Conservation (phyloP, 2,797 vertebrate genomes). For the Columba guinea region DNA sequence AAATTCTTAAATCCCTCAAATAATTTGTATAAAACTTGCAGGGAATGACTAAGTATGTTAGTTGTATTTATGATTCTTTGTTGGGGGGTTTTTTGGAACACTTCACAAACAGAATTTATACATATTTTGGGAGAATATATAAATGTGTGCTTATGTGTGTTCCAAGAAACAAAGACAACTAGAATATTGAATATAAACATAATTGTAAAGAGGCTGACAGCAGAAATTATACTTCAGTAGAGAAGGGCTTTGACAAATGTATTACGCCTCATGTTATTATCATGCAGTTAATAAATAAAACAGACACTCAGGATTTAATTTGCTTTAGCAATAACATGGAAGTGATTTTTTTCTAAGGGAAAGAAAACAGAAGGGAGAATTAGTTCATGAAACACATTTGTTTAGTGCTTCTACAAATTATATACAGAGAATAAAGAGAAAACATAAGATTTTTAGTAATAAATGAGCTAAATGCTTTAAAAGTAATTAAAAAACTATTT, state of each 20-base stretch:
- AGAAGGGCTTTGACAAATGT: conserved; percentile 27
- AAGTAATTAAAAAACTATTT: conserved; percentile 28
- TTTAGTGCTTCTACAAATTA: conserved; percentile 15
- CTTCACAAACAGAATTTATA: background rate
- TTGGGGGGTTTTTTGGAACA: background rate
- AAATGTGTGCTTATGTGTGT: background rate
- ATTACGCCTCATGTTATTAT: conserved; percentile 16
- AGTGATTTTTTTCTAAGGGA: conserved; percentile 23
- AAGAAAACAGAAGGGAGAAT: conserved; percentile 3
- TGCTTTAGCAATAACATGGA: conserved; percentile 12
- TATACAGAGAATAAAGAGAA: background rate
- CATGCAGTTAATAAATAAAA: conserved; percentile 61
- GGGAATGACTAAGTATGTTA: background rate
- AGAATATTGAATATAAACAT: conserved; percentile 10
- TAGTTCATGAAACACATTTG: background rate
- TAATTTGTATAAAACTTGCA: conserved; percentile 52
- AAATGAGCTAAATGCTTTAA: background rate
- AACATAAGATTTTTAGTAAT: background rate
- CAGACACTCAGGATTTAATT: conserved; percentile 46
- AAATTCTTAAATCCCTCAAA: conserved; percentile 56
- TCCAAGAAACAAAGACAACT: conserved; percentile 20
- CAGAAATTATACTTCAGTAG: conserved; percentile 11
- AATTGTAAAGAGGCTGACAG: background rate
- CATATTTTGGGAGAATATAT: background rate
- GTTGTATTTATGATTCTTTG: background rate